Evolutionary conservation across 2,113 vertebrate species (phyloP), one percentile per base, ranked within the genome.

Genomic region (Monarcha castaneiventris): DNA sequence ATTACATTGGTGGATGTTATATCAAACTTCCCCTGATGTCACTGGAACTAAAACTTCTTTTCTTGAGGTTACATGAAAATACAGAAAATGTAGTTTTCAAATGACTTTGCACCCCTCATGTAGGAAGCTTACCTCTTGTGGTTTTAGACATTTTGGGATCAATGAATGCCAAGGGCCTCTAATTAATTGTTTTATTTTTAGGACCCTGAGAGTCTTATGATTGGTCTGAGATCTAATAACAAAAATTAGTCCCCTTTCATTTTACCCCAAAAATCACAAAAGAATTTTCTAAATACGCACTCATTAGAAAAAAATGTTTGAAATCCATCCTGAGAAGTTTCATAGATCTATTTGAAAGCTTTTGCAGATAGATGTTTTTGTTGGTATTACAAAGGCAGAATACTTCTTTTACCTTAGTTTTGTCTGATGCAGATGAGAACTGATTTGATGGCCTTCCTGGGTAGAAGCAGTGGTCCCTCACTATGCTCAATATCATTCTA

Each of bases 91-190:
- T 39, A 27, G 23, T 56, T 92, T 93, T 48, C 27, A 55, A 78
- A 62, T 88, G 95, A 52, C 23, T 95, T 97, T 97, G 95, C 96
- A 96, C 83, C 89, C 73, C 64, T 95, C 80, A 55, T 61, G 43
- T 59, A 63, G 44, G 22, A 69, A 63, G 54, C 3, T 56, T 64
- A 19, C 3, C n/a, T 39, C 35, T 48, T 64, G 26, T 43, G 37
- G 37, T 66, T 79, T 85, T 46, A 73, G 33, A 37, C 10, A 2
- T 88, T 84, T 80, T 59, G 55, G 13, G 33, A 77, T 77, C n/a
- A 32, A 18, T 49, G 27, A 76, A 41, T 37, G 29, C 15, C 58
- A 77, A 56, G 11, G 61, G 11, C 58, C 15, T 62, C 2, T n/a
- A 56, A 68, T 69, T 39, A 79, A 61, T 49, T 44, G 21, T 68